Evolutionary conservation across 2,888 invertebrate genomes (phyloP).

Genomic region (Galeopsomyia nigrocyanea): DNA sequence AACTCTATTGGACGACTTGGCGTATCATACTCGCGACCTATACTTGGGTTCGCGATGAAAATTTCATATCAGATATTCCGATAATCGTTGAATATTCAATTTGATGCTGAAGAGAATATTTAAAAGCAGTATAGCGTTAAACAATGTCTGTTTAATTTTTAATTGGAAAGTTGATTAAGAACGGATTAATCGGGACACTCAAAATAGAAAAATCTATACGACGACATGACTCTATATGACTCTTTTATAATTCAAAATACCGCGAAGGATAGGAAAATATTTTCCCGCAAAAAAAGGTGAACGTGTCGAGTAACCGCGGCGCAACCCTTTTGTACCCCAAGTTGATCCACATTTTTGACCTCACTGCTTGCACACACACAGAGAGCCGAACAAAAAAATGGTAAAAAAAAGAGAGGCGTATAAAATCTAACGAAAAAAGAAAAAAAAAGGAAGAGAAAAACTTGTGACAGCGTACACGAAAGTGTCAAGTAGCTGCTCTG

Average conservation of each 20-base stretch:
- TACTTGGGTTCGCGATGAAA: too few species aligned
- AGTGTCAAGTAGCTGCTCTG: slow-evolving; percentile 45
- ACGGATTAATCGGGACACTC: too few species aligned
- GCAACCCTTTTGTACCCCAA: slow-evolving; percentile 1
- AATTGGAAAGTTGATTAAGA: too few species aligned
- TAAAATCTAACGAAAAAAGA: slow-evolving; percentile 30
- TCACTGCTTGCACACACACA: neutral
- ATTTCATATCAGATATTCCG: too few species aligned
- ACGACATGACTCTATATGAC: too few species aligned
- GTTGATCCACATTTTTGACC: slow-evolving; percentile 11
- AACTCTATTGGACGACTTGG: too few species aligned
- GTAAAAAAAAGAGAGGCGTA: slow-evolving; percentile 19
- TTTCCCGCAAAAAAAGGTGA: neutral
- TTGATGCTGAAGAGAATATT: neutral
- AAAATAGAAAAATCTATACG: too few species aligned
- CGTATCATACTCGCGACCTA: too few species aligned
- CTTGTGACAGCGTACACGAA: slow-evolving; percentile 37
- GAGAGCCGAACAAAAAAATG: neutral
- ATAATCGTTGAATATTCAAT: too few species aligned
- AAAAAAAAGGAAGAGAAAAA: slow-evolving; percentile 31
- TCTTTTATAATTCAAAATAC: too few species aligned
- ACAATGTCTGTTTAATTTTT: neutral
- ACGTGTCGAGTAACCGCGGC: neutral
- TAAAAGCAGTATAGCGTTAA: neutral
- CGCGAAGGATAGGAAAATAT: too few species aligned